phyloP scores from a whole-genome alignment of 2,888 invertebrate genomes.

The Ormia ochracea region DNA sequence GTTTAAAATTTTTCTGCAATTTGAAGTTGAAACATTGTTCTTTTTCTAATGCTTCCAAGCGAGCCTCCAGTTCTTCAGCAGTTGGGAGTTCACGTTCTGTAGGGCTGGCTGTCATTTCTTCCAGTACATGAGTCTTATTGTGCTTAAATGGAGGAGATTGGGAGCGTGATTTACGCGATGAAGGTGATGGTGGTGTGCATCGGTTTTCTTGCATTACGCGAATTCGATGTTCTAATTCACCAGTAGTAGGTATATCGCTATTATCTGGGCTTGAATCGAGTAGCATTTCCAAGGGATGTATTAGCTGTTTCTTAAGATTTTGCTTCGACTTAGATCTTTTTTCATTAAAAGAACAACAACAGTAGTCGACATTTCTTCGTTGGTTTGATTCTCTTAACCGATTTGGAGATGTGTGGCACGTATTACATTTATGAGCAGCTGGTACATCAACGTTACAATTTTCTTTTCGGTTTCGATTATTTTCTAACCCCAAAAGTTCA shows the following conservation, averaged over 20 bases:
- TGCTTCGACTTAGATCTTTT: slow-evolving; percentile 68
- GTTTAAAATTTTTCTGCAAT: slow-evolving; percentile 71
- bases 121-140: slow-evolving; percentile 68
- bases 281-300: slow-evolving; percentile 73
- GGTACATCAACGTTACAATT: background rate
- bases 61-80: slow-evolving; percentile 70
- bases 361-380: slow-evolving; percentile 69
- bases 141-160: slow-evolving; percentile 67
- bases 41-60: slow-evolving; percentile 70
- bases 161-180: slow-evolving; percentile 66
- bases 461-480: background rate
- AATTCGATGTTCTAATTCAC: slow-evolving; percentile 73
- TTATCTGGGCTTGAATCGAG: slow-evolving; percentile 72
- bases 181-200: slow-evolving; percentile 65
- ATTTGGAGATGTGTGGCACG: slow-evolving; percentile 22
- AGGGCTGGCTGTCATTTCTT: slow-evolving; percentile 68
- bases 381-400: slow-evolving; percentile 50
- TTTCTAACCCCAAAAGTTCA: slow-evolving; percentile 57
- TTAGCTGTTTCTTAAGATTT: slow-evolving; percentile 65
- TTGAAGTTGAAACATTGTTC: slow-evolving; percentile 71
- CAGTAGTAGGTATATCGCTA: slow-evolving; percentile 71
- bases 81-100: slow-evolving; percentile 70
- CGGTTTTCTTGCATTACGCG: slow-evolving; percentile 70
- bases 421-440: background rate
- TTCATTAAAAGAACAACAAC: slow-evolving; percentile 70